Percentiles rank a stretch among this genome's conserved stretches.
Conservation (phyloP, 2,888 invertebrate species). For the Cephus runcator region DNA sequence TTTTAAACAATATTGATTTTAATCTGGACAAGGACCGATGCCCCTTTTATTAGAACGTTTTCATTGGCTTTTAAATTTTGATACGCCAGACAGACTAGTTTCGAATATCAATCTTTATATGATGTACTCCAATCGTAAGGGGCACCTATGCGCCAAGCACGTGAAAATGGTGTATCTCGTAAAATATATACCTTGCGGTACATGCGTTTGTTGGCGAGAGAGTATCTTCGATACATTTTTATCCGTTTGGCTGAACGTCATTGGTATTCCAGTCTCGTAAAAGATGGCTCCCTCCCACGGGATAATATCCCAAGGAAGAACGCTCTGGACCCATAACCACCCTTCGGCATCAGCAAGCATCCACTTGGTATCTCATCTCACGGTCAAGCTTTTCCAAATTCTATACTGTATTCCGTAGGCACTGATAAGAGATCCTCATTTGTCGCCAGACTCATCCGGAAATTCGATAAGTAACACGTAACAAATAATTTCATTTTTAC, state of each 20-base stretch:
- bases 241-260: conserved; percentile 40
- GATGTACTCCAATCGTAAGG: conserved; percentile 23
- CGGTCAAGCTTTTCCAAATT: not conserved
- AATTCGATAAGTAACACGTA: not conserved
- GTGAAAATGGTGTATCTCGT: conserved; percentile 1
- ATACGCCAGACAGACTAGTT: not conserved
- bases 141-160: conserved; percentile 19
- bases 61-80: not conserved
- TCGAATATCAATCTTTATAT: not conserved
- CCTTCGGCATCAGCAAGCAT: not conserved
- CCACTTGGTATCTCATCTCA: not conserved
- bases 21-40: not conserved
- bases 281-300: conserved; percentile 53
- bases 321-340: not conserved
- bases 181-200: not conserved
- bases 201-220: conserved; percentile 24
- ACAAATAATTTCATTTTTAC: not conserved
- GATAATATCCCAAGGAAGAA: conserved; percentile 50
- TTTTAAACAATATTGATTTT: not conserved
- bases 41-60: not conserved
- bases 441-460: conserved; percentile 35
- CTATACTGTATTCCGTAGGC: conserved; percentile 18
- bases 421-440: conserved; percentile 41
- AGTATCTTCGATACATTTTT: conserved; percentile 47
- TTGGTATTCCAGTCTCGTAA: conserved; percentile 54